A percentile compares a stretch with the other conserved stretches of the same genome.
phyloP scores from a whole-genome alignment of 2,797 vertebrate genomes.

The Notolepis coatsorum region DNA sequence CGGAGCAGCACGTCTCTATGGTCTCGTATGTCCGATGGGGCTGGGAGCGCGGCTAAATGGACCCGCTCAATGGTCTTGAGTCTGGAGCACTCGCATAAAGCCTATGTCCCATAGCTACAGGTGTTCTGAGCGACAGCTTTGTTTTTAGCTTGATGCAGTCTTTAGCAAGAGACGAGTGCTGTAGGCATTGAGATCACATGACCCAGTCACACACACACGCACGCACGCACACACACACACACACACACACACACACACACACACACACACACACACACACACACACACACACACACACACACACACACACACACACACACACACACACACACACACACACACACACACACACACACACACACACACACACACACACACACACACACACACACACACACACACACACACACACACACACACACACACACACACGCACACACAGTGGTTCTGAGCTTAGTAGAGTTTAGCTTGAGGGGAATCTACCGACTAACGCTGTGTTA shows the following conservation, averaged over 20 bases:
- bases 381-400: not conserved
- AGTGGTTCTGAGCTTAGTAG: conserved; percentile 6
- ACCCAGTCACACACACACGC: not conserved
- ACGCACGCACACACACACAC: not conserved
- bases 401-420: not conserved
- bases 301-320: not conserved
- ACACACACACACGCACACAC: not conserved
- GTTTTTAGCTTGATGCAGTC: no score
- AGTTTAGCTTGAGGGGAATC: conserved; percentile 7
- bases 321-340: not conserved
- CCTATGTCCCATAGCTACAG: no score
- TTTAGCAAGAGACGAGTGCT: no score
- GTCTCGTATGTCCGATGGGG: not conserved
- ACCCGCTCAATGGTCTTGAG: no score
- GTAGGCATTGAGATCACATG: no score
- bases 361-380: not conserved
- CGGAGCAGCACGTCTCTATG: not conserved
- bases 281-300: not conserved
- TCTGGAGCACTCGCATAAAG: no score
- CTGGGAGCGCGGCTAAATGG: no score
- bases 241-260: not conserved
- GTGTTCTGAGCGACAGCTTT: no score
- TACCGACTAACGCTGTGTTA: conserved; percentile 15
- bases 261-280: not conserved
- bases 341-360: not conserved